These are phyloP conservation scores for Seira sanloemensis DNA, from an alignment of 2,888 invertebrate species.

Conservation along the genomic window DNA sequence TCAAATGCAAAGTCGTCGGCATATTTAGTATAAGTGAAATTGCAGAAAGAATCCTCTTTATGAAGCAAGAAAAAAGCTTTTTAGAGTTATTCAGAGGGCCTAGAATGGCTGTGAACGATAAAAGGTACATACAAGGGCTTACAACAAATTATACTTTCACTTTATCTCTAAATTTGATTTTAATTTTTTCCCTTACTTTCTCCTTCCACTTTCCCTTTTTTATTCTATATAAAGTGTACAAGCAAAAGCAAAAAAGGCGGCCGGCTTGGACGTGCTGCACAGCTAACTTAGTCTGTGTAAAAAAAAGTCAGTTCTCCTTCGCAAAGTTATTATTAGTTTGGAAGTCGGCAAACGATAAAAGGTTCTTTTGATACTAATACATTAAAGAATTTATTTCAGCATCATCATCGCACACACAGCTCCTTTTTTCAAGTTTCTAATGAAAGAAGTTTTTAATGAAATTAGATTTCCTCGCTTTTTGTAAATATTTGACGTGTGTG, in stretches of 20 bases:
- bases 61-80: too few relatives aligned
- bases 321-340: background rate
- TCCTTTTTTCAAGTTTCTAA: constrained; percentile 52
- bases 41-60: too few relatives aligned
- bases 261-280: too few relatives aligned
- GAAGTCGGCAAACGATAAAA: background rate
- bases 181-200: constrained; percentile 32
- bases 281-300: too few relatives aligned
- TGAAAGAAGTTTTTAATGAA: constrained; percentile 66
- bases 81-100: background rate
- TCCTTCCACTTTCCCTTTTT: background rate
- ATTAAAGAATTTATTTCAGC: background rate
- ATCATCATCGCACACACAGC: background rate
- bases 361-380: background rate
- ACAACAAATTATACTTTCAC: constrained; percentile 42
- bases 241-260: background rate
- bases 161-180: constrained; percentile 51
- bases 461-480: constrained; percentile 63
- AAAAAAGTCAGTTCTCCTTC: background rate
- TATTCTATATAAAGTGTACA: background rate
- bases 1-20: too few relatives aligned
- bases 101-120: background rate
- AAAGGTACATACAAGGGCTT: too few relatives aligned
- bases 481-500: constrained; percentile 49
- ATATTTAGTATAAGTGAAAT: too few relatives aligned